phyloP scores from a whole-genome alignment of 2,888 invertebrate species.

The Papilio demoleus region DNA sequence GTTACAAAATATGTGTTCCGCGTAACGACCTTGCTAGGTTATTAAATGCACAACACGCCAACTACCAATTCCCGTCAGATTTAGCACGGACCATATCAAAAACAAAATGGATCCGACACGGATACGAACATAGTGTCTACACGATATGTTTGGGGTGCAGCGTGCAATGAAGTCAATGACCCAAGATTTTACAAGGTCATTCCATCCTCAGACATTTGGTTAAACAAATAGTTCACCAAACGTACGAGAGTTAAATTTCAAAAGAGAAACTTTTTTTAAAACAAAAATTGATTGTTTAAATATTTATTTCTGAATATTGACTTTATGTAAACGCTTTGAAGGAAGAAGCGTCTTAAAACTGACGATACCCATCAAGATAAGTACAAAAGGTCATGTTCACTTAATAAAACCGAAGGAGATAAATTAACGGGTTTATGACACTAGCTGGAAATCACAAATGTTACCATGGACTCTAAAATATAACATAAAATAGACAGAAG shows the following conservation, averaged over 20 bases:
- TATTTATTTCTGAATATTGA: background rate
- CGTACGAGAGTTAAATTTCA: background rate
- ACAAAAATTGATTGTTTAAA: constrained; percentile 10
- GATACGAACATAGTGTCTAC: constrained; percentile 32
- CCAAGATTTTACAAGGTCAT: constrained; percentile 24
- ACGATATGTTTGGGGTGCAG: constrained; percentile 36
- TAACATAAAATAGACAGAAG: background rate
- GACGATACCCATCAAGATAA: background rate
- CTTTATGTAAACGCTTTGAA: background rate
- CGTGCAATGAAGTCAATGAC: constrained; percentile 29
- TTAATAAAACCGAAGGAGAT: constrained; percentile 25
- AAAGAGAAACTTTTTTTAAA: background rate
- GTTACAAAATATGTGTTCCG: background rate
- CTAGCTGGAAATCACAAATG: background rate
- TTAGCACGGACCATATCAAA: constrained; percentile 32
- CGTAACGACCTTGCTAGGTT: constrained; percentile 35
- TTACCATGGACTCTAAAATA: background rate
- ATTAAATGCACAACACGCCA: constrained; percentile 32
- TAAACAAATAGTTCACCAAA: constrained; percentile 19
- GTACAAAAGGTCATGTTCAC: background rate
- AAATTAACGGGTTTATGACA: constrained; percentile 17
- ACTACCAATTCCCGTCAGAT: constrained; percentile 31
- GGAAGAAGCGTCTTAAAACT: background rate
- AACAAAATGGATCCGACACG: constrained; percentile 39
- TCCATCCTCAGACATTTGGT: constrained; percentile 28